Conservation (phyloP, 2,797 vertebrate genomes). For the Silurus lanzhouensis region DNA sequence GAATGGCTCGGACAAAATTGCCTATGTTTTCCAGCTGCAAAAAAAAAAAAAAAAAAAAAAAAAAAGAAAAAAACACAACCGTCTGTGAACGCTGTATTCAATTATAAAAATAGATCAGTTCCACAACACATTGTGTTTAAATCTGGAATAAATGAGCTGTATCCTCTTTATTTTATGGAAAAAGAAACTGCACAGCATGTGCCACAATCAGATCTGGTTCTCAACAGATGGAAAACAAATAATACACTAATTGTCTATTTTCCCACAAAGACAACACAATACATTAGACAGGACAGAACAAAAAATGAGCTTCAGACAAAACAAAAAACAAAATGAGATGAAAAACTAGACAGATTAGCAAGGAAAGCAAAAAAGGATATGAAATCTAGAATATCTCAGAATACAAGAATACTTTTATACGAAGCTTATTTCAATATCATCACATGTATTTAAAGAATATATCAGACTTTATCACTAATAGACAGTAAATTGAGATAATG, state of each 20-base stretch:
- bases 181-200: constrained; percentile 14
- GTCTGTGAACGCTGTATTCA: constrained; percentile 25
- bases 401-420: not conserved
- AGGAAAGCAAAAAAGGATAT: not conserved
- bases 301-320: not conserved
- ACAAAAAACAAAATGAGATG: too few relatives aligned
- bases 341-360: too few relatives aligned
- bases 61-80: not conserved
- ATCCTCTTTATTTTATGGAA: constrained; percentile 12
- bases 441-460: not conserved
- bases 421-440: not conserved
- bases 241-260: not conserved
- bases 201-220: not conserved
- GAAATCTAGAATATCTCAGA: not conserved
- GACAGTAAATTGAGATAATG: too few relatives aligned
- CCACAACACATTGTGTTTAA: constrained; percentile 16
- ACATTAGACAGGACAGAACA: not conserved
- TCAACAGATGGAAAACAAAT: not conserved
- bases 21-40: constrained; percentile 94
- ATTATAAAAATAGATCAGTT: constrained; percentile 8
- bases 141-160: constrained; percentile 27
- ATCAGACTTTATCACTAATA: not conserved
- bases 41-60: not conserved
- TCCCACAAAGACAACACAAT: not conserved
- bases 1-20: constrained; percentile 89